Evolutionary conservation across 1,140 invertebrate genomes (phyloP), one percentile per base, ranked within the genome.

Genomic region (Euura lappo): DNA sequence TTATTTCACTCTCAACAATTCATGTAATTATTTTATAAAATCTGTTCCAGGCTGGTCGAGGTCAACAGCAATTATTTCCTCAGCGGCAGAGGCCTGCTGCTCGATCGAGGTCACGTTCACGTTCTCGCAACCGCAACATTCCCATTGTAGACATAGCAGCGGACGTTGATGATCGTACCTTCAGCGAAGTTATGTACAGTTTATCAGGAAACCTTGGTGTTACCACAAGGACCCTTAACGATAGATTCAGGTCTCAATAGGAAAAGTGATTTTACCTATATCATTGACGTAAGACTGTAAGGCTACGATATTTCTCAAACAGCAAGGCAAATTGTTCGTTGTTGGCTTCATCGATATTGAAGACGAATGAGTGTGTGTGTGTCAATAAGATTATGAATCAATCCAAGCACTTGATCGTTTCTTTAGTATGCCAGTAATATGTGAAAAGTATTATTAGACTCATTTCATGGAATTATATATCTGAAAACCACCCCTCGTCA

Each of bases 161-260:
- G 0, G 80, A 86, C 0, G 69, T 83, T 1, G 85, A 88, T 42
- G 83, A 87, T 73, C 79, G 86, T 45, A 83, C 77, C 0, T 88
- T 88, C 72, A 86, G 84, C 69, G 80, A 86, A 79, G 76, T 86
- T 64, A 86, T 87, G 83, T 87, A 85, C 71, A 87, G 85, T 67
- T 67, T 87, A 44, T 81, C 81, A 1, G 75, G 79, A 8, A 80
- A 83, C 47, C 77, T 85, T 6, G 86, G 86, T 2, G 80, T 87
- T 42, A 87, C 86, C 2, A 79, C 80, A 7, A 80, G 85, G 77
- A 87, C 86, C 2, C 84, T 88, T n/a, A 87, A 87, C 47, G 86
- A 88, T 76, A 80, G 86, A 79, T 88, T 88, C 75, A 87, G 84
- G 65, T 81, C 79, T 69, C 84, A 78, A 85, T 42, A 45, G 11